These are phyloP conservation scores for Cactoblastis cactorum DNA, from an alignment of 2,888 invertebrate species.

Conservation along the genomic window DNA sequence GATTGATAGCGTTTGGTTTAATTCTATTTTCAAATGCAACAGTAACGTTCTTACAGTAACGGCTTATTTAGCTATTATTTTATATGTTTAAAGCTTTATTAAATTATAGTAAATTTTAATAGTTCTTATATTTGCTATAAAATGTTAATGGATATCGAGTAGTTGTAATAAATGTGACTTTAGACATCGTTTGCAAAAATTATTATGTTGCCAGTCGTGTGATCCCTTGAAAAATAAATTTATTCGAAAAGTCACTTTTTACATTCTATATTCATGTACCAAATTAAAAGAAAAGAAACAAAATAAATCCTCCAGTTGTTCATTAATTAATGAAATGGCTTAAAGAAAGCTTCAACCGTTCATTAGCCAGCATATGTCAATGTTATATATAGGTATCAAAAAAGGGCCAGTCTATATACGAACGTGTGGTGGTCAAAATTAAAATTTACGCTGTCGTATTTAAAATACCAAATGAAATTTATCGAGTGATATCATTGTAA, in stretches of 20 bases:
- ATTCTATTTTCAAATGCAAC: neutral
- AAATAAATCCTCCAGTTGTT: neutral
- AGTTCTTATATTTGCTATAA: conserved; percentile 40
- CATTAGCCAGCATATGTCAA: no score
- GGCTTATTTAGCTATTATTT: conserved; percentile 6
- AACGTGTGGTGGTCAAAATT: neutral
- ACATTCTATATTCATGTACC: no score
- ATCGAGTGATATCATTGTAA: conserved; percentile 64
- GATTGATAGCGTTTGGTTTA: neutral
- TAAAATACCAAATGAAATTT: conserved; percentile 18
- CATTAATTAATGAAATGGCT: no score
- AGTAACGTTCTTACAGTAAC: neutral
- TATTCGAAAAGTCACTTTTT: neutral
- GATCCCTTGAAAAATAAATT: neutral
- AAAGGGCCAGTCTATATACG: neutral
- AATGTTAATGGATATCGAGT: conserved; percentile 45
- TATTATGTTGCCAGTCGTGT: conserved; percentile 25
- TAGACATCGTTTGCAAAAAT: conserved; percentile 40
- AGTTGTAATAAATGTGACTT: conserved; percentile 76
- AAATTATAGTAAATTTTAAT: conserved; percentile 28
- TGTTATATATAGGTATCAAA: neutral
- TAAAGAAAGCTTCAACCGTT: no score
- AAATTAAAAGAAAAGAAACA: neutral
- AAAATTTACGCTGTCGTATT: neutral
- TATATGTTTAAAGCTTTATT: conserved; percentile 23